phyloP scores from a whole-genome alignment of 1,140 invertebrate species.

The Drosophila saltans region DNA sequence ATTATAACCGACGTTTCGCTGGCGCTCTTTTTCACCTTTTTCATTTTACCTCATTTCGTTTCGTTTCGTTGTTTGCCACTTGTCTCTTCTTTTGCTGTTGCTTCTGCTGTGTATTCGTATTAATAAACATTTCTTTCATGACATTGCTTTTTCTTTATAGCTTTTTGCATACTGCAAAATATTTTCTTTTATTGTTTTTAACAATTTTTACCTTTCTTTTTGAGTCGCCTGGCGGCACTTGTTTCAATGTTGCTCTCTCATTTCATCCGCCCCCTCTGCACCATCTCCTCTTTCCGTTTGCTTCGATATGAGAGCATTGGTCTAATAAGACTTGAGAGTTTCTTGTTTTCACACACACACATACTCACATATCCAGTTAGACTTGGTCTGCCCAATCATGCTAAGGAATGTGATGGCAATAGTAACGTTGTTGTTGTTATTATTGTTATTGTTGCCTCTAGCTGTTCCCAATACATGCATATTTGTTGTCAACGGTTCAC shows the following conservation, averaged over 20 bases:
- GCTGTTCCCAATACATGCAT: conserved; percentile 62
- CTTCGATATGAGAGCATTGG: conserved; percentile 12
- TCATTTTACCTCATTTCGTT: conserved; percentile 48
- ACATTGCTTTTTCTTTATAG: conserved; percentile 51
- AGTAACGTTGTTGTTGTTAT: conserved; percentile 24
- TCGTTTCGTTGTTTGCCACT: conserved; percentile 1
- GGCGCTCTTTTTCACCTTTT: conserved; percentile 43
- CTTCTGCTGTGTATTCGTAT: conserved; percentile 11
- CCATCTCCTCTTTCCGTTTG: conserved; percentile 21
- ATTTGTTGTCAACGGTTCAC: conserved; percentile 67
- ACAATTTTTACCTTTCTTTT: conserved; percentile 63
- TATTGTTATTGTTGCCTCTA: conserved; percentile 42
- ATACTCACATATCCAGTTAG: conserved; percentile 22
- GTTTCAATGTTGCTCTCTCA: conserved; percentile 52
- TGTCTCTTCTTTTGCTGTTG: conserved; percentile 15
- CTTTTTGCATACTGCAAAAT: conserved; percentile 53
- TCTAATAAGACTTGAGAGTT: conserved; percentile 68
- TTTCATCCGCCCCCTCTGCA: conserved; percentile 31
- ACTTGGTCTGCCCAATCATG: conserved; percentile 34
- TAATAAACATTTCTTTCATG: conserved; percentile 43
- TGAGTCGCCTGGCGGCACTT: conserved; percentile 54
- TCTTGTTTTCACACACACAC: conserved; percentile 66
- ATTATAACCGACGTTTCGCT: conserved; percentile 52
- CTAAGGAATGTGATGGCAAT: conserved; percentile 48
- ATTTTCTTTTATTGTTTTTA: conserved; percentile 49